phyloP scores from a whole-genome alignment of 2,888 invertebrate species.

The Listrodromus nycthemerus region DNA sequence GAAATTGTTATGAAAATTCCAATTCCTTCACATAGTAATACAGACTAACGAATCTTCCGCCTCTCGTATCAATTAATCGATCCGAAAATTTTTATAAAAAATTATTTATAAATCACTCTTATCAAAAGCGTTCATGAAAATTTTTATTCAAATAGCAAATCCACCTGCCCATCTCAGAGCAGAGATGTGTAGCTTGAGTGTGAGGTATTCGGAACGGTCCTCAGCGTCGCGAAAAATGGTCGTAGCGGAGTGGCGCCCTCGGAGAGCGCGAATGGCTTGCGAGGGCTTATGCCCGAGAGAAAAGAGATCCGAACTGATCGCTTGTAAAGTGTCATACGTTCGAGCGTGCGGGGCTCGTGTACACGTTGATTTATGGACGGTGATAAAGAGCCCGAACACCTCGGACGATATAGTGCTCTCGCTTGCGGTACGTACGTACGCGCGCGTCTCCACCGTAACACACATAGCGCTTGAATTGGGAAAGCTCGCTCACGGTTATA shows the following conservation, averaged over 20 bases:
- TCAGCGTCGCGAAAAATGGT: slow-evolving; percentile 9
- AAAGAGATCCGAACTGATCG: slow-evolving; percentile 68
- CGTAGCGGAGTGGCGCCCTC: not conserved
- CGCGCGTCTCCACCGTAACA: slow-evolving; percentile 17
- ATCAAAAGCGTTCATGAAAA: too few relatives aligned
- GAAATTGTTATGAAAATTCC: too few relatives aligned
- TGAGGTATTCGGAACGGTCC: slow-evolving; percentile 29
- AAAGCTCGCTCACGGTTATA: slow-evolving; percentile 34
- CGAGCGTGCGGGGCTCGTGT: slow-evolving; percentile 60
- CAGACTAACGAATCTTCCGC: not conserved
- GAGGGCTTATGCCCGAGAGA: slow-evolving; percentile 22
- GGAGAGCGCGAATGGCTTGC: not conserved
- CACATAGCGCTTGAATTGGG: slow-evolving; percentile 5
- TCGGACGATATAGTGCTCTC: slow-evolving; percentile 51
- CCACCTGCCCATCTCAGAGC: not conserved
- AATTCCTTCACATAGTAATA: not conserved
- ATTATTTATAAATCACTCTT: not conserved
- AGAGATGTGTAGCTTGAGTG: slow-evolving; percentile 18
- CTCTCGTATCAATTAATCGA: not conserved
- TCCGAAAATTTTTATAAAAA: not conserved
- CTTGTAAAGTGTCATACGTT: slow-evolving; percentile 70
- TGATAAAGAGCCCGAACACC: slow-evolving; percentile 68
- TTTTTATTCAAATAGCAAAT: not conserved
- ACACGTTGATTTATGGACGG: slow-evolving; percentile 68
- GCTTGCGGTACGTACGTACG: slow-evolving; percentile 12